These are phyloP conservation scores for Oryzias dopingdopingensis DNA, from an alignment of 2,797 vertebrate species.

Conservation along the genomic window DNA sequence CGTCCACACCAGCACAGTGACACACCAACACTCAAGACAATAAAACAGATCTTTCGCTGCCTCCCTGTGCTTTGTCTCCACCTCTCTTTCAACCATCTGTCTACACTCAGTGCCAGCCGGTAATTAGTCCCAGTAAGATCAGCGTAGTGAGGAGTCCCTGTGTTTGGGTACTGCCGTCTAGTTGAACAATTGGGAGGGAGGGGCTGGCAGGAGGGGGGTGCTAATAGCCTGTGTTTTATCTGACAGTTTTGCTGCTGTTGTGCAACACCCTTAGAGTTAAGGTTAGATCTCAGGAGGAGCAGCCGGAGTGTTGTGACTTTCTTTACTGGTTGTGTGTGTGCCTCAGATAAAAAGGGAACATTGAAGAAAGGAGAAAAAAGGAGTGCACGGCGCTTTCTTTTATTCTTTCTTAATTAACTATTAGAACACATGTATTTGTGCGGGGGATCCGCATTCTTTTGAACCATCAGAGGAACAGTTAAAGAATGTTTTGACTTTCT, in stretches of 20 bases:
- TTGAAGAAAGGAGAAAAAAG: not conserved
- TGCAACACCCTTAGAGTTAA: slow-evolving; percentile 60
- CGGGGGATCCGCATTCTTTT: slow-evolving; percentile 22
- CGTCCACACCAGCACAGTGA: slow-evolving; percentile 28
- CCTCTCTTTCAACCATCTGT: slow-evolving; percentile 59
- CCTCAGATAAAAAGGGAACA: slow-evolving; percentile 18
- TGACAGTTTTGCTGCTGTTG: slow-evolving; percentile 66
- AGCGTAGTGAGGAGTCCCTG: slow-evolving; percentile 64
- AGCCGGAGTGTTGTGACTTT: slow-evolving; percentile 49
- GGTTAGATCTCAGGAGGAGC: slow-evolving; percentile 61
- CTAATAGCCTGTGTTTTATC: slow-evolving; percentile 70
- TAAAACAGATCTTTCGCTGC: slow-evolving; percentile 34
- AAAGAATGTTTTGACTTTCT: slow-evolving; percentile 5
- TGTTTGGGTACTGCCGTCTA: slow-evolving; percentile 70
- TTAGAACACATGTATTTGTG: slow-evolving; percentile 24
- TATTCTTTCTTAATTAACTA: slow-evolving; percentile 29
- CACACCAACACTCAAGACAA: slow-evolving; percentile 14
- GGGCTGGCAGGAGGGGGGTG: slow-evolving; percentile 10
- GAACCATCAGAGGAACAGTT: slow-evolving; percentile 9
- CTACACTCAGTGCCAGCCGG: slow-evolving; percentile 63
- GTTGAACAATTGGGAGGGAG: slow-evolving; percentile 48
- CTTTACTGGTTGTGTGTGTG: slow-evolving; percentile 46
- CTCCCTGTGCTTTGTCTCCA: slow-evolving; percentile 25
- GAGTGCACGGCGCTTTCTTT: slow-evolving; percentile 9
- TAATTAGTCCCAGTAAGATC: slow-evolving; percentile 72